These are phyloP conservation scores for Bacillus rossius DNA, from an alignment of 1,140 invertebrate genomes.

Conservation along the genomic window DNA sequence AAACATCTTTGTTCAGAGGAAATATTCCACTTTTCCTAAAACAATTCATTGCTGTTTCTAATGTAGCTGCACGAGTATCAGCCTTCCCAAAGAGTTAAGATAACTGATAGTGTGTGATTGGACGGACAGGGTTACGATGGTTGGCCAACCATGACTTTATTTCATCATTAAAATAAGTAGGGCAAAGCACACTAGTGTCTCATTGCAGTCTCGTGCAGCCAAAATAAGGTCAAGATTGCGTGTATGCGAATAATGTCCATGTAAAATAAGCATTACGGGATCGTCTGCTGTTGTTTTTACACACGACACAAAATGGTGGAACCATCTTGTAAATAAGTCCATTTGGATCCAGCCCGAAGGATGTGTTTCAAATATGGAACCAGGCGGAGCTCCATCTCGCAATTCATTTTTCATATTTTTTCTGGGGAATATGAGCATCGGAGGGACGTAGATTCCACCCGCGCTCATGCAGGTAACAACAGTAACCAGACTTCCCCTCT, in stretches of 20 bases:
- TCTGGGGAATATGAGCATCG: conserved; percentile 22
- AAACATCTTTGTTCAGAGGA: no score
- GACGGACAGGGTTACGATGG: neutral
- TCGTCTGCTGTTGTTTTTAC: conserved; percentile 20
- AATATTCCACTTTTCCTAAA: no score
- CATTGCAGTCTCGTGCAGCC: conserved; percentile 31
- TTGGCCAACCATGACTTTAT: conserved; percentile 28
- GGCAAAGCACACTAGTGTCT: conserved; percentile 28
- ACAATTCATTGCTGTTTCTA: no score
- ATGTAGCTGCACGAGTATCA: no score
- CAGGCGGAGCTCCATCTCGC: no score
- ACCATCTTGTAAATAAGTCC: conserved; percentile 25
- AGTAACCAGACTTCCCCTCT: conserved; percentile 22
- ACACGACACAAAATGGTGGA: conserved; percentile 31
- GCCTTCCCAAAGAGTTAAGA: no score
- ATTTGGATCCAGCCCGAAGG: no score
- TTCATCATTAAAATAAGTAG: conserved; percentile 34
- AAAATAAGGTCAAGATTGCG: conserved; percentile 36
- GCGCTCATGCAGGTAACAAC: conserved; percentile 31
- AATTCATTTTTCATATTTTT: conserved; percentile 16
- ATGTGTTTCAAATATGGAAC: no score
- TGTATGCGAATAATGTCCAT: conserved; percentile 38
- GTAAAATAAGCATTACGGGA: conserved; percentile 31
- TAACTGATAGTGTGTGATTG: neutral
- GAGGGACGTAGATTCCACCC: conserved; percentile 28